Base-by-base conservation (phyloP, 2,888 invertebrate species). In the Zhengitettix transpicula region DNA sequence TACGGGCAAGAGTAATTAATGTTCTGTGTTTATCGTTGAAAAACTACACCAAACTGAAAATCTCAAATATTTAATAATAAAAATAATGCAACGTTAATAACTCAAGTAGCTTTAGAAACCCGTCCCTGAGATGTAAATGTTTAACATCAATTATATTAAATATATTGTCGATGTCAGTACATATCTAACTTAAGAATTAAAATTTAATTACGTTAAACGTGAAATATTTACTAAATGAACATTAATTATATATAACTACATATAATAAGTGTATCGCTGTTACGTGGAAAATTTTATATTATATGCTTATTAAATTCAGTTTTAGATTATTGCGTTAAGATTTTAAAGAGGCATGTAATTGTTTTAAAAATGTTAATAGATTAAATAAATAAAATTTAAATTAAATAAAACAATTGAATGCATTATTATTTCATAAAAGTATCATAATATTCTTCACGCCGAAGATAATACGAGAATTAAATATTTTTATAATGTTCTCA, bases 251-350 rank as follows among this genome's bases (percentile, higher is more conserved):
- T 41, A 55, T 55, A 55, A 55, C 17, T 55, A 55, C 40, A n/a
- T n/a, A 55, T 40, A 53, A 8, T 53, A 55, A 40, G 55, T 55
- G 40, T 41, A n/a, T 55, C 40, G 40, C 15, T 57, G 56, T 56
- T 42, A 56, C 16, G 28, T 57, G n/a, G 28, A 57, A 14, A 52
- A 57, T 57, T 57, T 47, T 28, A 51, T 47, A 57, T 52, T 51
- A 52, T 52, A 41, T 57, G 57, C 52, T 52, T 57, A 57, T 41
- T 47, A 51, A 41, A 47, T 42, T 42, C 12, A 28, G 14, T n/a
- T 16, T 14, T 53, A 28, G 54, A 57, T 57, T 51, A 57, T 55
- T 55, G 51, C 51, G 57, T 14, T 57, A 51, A 57, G 52, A 57
- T n/a, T 44, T 28, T 51, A 57, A 57, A 57, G 16, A 17, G n/a